Conservation (phyloP, 1,140 invertebrate species). For the Grapholita molesta region DNA sequence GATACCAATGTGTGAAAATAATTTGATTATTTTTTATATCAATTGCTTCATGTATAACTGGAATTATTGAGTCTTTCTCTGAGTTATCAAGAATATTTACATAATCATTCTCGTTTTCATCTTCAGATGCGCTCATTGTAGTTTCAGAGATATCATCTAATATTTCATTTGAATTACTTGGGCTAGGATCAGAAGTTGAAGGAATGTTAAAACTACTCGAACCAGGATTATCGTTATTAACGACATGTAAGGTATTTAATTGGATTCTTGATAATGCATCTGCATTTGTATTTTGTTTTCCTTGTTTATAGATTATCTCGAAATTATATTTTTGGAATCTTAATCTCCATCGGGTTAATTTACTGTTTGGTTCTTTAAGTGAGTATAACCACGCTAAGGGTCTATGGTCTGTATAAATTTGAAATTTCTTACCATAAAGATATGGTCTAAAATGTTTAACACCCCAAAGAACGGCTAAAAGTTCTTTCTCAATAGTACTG, state of each 20-base stretch:
- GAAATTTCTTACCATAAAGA: not conserved
- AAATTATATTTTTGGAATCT: constrained; percentile 42
- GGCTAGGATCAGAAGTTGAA: not conserved
- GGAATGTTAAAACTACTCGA: not conserved
- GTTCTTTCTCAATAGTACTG: constrained; percentile 10
- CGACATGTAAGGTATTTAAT: constrained; percentile 21
- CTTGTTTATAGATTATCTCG: constrained; percentile 64
- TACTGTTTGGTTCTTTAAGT: constrained; percentile 44
- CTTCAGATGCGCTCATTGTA: not conserved
- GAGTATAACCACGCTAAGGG: constrained; percentile 54
- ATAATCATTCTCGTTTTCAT: not conserved
- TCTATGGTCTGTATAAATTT: not conserved
- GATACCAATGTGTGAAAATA: not conserved
- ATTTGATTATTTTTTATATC: constrained; percentile 15
- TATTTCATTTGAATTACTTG: not conserved
- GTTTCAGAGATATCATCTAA: not conserved
- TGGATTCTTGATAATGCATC: constrained; percentile 43
- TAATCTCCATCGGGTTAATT: constrained; percentile 42
- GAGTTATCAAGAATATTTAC: not conserved
- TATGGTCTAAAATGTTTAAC: constrained; percentile 26
- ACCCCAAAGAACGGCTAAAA: constrained; percentile 18
- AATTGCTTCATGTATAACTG: constrained; percentile 1
- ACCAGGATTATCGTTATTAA: not conserved
- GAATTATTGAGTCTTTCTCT: not conserved
- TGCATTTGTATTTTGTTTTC: constrained; percentile 47